Evolutionary conservation across 2,797 vertebrate genomes (phyloP).

Genomic region (Leptatherina wallacei): DNA sequence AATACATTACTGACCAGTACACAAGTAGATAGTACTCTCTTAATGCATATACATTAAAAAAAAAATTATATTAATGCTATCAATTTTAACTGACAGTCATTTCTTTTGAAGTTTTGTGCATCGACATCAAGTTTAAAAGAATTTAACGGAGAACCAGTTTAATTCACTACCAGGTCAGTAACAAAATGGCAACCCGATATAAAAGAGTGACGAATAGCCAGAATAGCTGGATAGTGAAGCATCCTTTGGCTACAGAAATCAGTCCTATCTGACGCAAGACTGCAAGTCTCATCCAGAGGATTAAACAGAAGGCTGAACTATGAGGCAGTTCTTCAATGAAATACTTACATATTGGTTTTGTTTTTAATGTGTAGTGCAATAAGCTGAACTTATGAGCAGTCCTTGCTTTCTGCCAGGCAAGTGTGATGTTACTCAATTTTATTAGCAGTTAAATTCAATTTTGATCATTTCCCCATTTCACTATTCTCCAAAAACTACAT

Average conservation of each 20-base stretch:
- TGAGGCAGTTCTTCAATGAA: not conserved
- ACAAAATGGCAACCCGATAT: not conserved
- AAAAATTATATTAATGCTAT: not conserved
- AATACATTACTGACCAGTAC: constrained; percentile 1
- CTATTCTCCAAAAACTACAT: not conserved
- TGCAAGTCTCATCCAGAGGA: not conserved
- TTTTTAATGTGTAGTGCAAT: not conserved
- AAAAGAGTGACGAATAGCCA: not conserved
- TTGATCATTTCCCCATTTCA: not conserved
- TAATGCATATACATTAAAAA: not conserved
- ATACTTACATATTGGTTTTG: not conserved
- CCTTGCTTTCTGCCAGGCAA: not conserved
- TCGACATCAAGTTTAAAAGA: not conserved
- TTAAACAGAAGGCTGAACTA: not conserved
- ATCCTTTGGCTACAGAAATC: constrained; percentile 12
- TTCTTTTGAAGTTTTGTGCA: not conserved
- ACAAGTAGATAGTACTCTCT: not conserved
- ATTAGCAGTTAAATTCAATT: not conserved
- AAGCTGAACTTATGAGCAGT: not conserved
- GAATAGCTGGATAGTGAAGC: not conserved
- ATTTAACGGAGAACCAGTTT: not conserved
- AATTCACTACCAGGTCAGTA: not conserved
- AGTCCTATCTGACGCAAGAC: fast-evolving
- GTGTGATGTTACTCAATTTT: not conserved
- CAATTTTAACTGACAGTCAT: not conserved